Evolutionary conservation across 2,888 invertebrate species (phyloP), one percentile per base, ranked within the genome.

Genomic region (Cerastoderma edule): DNA sequence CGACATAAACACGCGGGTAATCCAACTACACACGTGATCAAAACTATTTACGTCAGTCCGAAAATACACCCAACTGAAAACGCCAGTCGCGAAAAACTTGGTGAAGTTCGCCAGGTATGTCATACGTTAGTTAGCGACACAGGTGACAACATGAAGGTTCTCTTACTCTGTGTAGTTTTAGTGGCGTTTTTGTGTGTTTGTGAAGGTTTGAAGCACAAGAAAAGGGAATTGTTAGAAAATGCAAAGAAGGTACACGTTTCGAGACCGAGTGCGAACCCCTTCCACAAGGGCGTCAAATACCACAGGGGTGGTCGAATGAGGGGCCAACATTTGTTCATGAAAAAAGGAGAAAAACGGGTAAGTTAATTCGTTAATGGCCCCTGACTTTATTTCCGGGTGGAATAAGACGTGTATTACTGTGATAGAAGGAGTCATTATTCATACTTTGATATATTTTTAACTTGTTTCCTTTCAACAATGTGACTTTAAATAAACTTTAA

Each of bases 161-260:
- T 60, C 13, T 39, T 60, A 39, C 39, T 60, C 60, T 35, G 28
- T 60, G 35, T 60, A 60, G 60, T 60, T 60, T 35, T 60, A 35
- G 60, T 60, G 33, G 60, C 60, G 24, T 24, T 39, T 60, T 39
- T 60, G 60, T 60, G 39, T 39, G 24, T 60, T 1, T 60, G 60
- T 60, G 60, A 60, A 33, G 5, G 24, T 35, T 22, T 35, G 30
- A 60, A 39, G 27, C 39, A 60, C n/a, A 50, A 22, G 50, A 50
- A 2, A 10, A 13, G 50, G 22, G 60, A n/a, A 10, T 19, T 10
- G 39, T 16, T 39, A 24, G 60, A 24, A 39, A 39, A 39, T 13
- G 60, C 39, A 24, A 8, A 39, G 35, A 24, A 3, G 27, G 60
- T 39, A 10, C 27, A 27, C 8, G 39, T 60, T 32, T 27, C 13